Percentiles rank a stretch among this genome's conserved stretches.
Conservation (phyloP, 2,113 vertebrate species). For the Hystrix cristata region DNA sequence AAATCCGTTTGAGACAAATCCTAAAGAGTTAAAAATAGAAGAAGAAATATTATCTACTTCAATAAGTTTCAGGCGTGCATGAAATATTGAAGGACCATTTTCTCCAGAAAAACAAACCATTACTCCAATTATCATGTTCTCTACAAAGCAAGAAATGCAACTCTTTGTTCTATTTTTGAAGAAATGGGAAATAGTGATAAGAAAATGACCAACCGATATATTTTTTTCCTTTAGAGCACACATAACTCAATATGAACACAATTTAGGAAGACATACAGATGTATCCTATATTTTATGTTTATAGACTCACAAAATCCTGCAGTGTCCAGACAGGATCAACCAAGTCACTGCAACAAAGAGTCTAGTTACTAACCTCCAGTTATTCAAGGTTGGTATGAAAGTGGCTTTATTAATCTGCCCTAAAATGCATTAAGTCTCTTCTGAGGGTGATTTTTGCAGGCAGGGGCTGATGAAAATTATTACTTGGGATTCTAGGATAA, state of each 20-base stretch:
- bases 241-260: background rate
- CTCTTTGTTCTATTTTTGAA: background rate
- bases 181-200: background rate
- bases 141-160: constrained; percentile 6
- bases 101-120: background rate
- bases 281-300: background rate
- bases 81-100: background rate
- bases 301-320: background rate
- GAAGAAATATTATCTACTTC: constrained; percentile 31
- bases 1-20: constrained; percentile 8
- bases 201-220: background rate
- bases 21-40: constrained; percentile 26
- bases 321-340: background rate
- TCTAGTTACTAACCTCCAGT: background rate
- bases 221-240: background rate
- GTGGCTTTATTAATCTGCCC: background rate
- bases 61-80: background rate
- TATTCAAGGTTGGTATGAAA: background rate
- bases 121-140: background rate
- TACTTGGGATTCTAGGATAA: background rate
- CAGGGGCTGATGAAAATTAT: background rate
- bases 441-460: background rate
- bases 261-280: background rate
- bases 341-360: background rate
- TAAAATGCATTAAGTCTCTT: background rate